Base-by-base conservation (phyloP, 2,113 vertebrate species). In the Megaptera novaeangliae region DNA sequence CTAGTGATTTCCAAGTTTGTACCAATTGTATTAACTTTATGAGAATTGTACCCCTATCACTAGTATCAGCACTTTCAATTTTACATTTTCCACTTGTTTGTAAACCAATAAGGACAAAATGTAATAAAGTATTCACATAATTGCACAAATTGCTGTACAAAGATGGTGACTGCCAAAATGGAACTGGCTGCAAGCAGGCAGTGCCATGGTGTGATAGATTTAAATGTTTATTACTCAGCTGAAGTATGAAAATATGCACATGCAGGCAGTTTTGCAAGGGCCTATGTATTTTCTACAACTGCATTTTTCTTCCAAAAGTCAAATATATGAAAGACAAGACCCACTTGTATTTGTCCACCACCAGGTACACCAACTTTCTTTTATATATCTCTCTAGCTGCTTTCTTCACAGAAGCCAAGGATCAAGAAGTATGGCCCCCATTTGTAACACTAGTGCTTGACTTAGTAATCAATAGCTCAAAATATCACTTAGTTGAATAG, bases 1-100 rank as follows among this genome's bases (percentile, higher is more conserved):
- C 46, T 83, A 75, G 82, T 82, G 69, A 69, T 92, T 97, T 98
- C 82, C 92, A 95, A 66, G 61, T 93, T 87, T 86, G 63, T 78
- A 49, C 49, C 86, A 82, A 83, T 93, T 83, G 83, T 21, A 41
- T 95, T 69, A 69, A 49, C 59, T 96, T 94, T 74, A 69, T 91
- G 57, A 94, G 57, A 83, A 74, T 46, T 92, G 44, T 69, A 31
- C 75, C 90, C 69, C 13, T 80, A 25, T 88, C 69, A n/a, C 59
- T 88, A 44, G 59, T 59, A 96, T 94, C 55, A 83, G 23, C 74
- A 82, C 27, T 91, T 98, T 72, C 61, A 93, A 82, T 75, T 96
- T 84, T 74, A 93, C 34, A 66, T 69, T 88, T 97, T 59, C 41
- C n/a, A 86, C 39, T 95, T 61, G 5, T 74, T 95, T 87, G 92